Evolutionary conservation across 2,797 vertebrate genomes (phyloP), one percentile per base, ranked within the genome.

Genomic region (Enteromius afrohamiltoni): DNA sequence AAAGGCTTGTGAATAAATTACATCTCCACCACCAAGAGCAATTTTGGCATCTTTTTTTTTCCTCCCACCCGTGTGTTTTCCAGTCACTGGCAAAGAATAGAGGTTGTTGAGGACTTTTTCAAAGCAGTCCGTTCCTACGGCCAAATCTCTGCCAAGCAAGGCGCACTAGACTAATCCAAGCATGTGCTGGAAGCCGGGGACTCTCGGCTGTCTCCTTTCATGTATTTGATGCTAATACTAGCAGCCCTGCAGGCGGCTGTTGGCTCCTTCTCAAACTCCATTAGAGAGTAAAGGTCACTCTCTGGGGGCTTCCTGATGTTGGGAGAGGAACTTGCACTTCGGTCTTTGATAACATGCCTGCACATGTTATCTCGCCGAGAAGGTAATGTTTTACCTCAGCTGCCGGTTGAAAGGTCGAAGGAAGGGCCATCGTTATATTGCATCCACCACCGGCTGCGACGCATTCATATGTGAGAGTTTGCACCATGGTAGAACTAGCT

Each of bases 401-500:
- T 34, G 26, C 40, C 3, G 80, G 80, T 86, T 67, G 62, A 87
- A 87, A 87, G 83, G 86, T 87, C 69, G 70, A 45, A 53, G 49
- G 73, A 37, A 21, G 71, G 67, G 53, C 19, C 21, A 4, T 45
- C 13, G 8, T 49, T 53, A 55, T 69, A 40, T 26, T 4, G 26
- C 16, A 1, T 73, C 21, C 14, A 34, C 31, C 16, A 31, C 34
- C 17, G 1, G 67, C 60, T 83, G 16, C 4, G 40, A 47, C 40
- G 16, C 55, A 7, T 58, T 64, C n/a, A 31, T 53, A 47, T 6
- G 49, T n/a, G 29, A 21, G 10, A 83, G 26, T 42, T 10, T 40
- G 31, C 14, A 85, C 29, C 80, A 94, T 95, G 93, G 80, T 85
- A 74, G 95, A 95, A 16, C 55, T 95, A 76, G 91, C 93, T 0